Evolutionary conservation across 2,113 vertebrate species (phyloP).

Genomic region (Ceyx cyanopectus): DNA sequence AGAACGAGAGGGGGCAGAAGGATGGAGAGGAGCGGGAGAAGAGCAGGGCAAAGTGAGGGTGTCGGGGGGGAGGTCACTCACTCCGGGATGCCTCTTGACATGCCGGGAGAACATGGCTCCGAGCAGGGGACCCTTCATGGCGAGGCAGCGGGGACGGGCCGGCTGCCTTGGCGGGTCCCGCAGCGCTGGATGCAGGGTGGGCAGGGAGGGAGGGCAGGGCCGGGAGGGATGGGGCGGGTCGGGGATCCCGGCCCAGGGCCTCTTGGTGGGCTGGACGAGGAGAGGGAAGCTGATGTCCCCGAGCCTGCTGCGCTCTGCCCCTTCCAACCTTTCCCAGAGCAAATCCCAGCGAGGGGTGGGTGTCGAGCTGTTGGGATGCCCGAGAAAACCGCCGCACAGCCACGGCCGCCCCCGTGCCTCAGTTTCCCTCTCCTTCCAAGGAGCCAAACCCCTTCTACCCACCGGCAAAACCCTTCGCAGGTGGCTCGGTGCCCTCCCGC

Average conservation of each 20-base stretch:
- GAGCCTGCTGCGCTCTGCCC: background rate
- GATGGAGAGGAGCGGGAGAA: background rate
- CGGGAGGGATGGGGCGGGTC: background rate
- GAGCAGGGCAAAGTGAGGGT: background rate
- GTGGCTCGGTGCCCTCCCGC: background rate
- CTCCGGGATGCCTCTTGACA: conserved; percentile 47
- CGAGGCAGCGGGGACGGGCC: background rate
- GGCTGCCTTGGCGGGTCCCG: background rate
- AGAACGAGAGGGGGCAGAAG: background rate
- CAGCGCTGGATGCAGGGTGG: background rate
- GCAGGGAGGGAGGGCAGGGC: background rate
- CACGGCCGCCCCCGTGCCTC: background rate
- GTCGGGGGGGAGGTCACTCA: background rate
- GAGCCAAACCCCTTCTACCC: background rate
- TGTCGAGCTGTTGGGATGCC: accelerated
- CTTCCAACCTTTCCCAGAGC: accelerated
- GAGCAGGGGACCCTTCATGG: background rate
- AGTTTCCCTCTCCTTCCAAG: background rate
- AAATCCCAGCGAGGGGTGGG: accelerated
- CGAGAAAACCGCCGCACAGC: background rate
- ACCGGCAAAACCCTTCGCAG: background rate
- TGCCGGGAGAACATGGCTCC: conserved; percentile 19
- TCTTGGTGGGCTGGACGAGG: background rate
- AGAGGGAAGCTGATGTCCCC: background rate
- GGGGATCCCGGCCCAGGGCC: background rate